Percentiles rank a stretch among this genome's conserved stretches.
Conservation (phyloP, 2,888 invertebrate species). For the Poecilobothrus nobilitatus region DNA sequence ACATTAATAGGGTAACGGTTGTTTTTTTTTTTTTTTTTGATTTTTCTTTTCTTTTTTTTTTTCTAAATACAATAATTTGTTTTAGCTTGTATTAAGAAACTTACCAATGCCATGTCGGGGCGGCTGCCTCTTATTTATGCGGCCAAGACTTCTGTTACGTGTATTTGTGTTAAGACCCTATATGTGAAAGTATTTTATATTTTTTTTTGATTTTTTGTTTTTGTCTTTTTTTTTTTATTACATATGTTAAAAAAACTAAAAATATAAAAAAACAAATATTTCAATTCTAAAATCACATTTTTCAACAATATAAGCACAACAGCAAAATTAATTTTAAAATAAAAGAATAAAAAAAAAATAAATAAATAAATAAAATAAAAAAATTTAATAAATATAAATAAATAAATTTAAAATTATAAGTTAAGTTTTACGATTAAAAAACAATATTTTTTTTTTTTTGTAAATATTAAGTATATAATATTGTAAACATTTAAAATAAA, state of each 20-base stretch:
- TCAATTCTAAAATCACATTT: slow-evolving; percentile 17
- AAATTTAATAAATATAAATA: no score
- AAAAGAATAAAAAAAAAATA: not conserved
- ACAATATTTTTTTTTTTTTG: no score
- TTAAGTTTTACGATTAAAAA: no score
- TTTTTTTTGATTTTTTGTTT: slow-evolving; percentile 14
- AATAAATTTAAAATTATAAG: no score
- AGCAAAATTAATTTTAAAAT: not conserved
- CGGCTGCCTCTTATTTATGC: slow-evolving; percentile 45
- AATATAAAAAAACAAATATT: slow-evolving; percentile 17
- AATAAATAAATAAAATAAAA: not conserved
- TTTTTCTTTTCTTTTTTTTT: no score
- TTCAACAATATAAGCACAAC: slow-evolving; percentile 11
- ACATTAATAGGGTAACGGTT: no score
- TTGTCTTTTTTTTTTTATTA: slow-evolving; percentile 17
- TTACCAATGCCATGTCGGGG: slow-evolving; percentile 47
- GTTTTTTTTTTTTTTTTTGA: no score
- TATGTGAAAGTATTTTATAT: slow-evolving; percentile 31
- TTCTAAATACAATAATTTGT: no score
- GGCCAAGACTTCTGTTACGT: slow-evolving; percentile 46
- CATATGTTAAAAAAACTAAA: slow-evolving; percentile 12
- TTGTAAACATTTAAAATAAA: no score
- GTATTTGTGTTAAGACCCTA: slow-evolving; percentile 47
- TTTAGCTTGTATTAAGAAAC: slow-evolving; percentile 26
- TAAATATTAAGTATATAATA: no score